These are phyloP conservation scores for Adelognathus sp. DNA, from an alignment of 2,888 invertebrate species.

Conservation along the genomic window DNA sequence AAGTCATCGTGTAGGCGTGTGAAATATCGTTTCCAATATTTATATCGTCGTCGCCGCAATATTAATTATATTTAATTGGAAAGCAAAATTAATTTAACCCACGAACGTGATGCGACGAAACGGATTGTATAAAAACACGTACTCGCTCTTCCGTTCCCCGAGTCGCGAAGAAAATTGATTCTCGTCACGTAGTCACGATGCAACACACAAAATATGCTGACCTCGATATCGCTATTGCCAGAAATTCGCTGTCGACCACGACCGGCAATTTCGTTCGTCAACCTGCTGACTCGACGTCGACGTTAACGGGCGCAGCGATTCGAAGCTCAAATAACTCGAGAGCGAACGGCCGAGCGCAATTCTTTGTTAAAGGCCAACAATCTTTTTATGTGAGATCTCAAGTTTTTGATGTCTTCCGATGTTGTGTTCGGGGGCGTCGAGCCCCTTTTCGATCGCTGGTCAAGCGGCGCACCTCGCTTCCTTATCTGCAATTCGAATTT, in stretches of 20 bases:
- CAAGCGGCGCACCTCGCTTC: background rate
- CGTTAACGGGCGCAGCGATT: background rate
- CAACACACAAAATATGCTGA: slow-evolving; percentile 22
- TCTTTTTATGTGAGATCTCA: slow-evolving; percentile 53
- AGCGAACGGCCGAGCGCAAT: slow-evolving; percentile 17
- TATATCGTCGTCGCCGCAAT: background rate
- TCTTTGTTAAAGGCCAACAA: slow-evolving; percentile 47
- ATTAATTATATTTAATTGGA: background rate
- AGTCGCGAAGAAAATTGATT: slow-evolving; percentile 22
- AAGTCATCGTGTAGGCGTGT: slow-evolving; percentile 10
- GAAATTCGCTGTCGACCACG: slow-evolving; percentile 38
- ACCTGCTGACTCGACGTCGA: slow-evolving; percentile 40
- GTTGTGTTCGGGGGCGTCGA: background rate
- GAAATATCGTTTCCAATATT: background rate
- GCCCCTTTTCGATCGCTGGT: background rate
- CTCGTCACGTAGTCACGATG: background rate
- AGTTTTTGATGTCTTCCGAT: slow-evolving; percentile 34
- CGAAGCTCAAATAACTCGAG: slow-evolving; percentile 4
- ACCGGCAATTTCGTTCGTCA: background rate
- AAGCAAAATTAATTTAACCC: background rate
- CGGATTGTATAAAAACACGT: background rate
- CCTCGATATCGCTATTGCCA: slow-evolving; percentile 16
- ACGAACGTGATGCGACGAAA: background rate
- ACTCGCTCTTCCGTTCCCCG: slow-evolving; percentile 12
- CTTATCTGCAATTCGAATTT: slow-evolving; percentile 32